A percentile compares a stretch with the other conserved stretches of the same genome.
Evolutionary conservation across 2,797 vertebrate genomes (phyloP).

Genomic region (Linurgus olivaceus): DNA sequence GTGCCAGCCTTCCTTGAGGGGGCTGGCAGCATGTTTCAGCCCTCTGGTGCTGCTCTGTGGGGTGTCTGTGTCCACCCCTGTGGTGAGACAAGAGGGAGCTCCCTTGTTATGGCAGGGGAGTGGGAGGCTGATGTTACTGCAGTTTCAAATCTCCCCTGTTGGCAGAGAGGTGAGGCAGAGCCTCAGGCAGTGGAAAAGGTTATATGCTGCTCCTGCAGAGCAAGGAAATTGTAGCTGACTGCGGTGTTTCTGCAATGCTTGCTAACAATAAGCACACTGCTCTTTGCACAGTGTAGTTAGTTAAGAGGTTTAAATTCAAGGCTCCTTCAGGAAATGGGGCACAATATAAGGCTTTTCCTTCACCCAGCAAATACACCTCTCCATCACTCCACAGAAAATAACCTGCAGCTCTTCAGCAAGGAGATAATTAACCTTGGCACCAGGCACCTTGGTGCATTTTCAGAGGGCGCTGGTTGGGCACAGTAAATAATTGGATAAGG

Average conservation of each 20-base stretch:
- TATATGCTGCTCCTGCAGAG: neutral
- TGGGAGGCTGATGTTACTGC: neutral
- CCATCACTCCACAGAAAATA: rapidly evolving
- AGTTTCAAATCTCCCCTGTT: rapidly evolving
- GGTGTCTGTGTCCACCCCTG: neutral
- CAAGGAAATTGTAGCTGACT: neutral
- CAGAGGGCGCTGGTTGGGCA: neutral
- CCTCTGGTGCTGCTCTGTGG: neutral
- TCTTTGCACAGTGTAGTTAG: neutral
- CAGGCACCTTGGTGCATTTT: neutral
- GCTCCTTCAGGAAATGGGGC: neutral
- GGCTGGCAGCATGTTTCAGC: neutral
- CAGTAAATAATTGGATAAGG: neutral
- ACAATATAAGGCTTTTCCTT: neutral
- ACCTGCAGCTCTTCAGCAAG: neutral
- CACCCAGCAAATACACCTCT: rapidly evolving
- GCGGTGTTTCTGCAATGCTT: neutral
- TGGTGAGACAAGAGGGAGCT: neutral
- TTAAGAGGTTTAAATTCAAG: neutral
- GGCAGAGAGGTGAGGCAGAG: neutral
- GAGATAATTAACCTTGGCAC: neutral
- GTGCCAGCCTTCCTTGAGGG: neutral
- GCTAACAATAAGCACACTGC: neutral
- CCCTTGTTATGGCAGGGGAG: neutral
- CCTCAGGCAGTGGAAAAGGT: neutral